Evolutionary conservation across 2,797 vertebrate species (phyloP), one percentile per base, ranked within the genome.

Genomic region (Selene dorsalis): DNA sequence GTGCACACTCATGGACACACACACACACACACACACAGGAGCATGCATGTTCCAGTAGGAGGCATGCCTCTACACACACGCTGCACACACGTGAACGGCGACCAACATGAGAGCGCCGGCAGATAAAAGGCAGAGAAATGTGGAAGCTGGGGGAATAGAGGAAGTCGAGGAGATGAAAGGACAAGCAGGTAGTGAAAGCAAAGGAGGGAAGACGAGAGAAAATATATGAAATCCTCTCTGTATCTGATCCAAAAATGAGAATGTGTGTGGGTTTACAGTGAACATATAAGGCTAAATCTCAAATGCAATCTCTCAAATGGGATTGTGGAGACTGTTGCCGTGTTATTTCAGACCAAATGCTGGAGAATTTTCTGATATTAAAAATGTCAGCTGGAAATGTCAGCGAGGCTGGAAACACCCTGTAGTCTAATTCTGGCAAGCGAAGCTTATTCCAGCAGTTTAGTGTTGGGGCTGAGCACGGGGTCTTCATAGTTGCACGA

Each of bases 321-420:
- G 53, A 79, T 83, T 75, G 65, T 8, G 38, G n/a, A 61, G 24
- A 52, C 17, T 39, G 13, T 39, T 62, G 39, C 67, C 20, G 53
- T 39, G 68, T 75, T 76, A 77, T 70, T 86, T 84, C 50, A 30
- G 57, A 32, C 58, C 35, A 48, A 73, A 64, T 61, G 70, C 53
- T 68, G 76, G 28, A 58, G 64, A 71, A 62, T 75, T 73, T 79
- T 82, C 81, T 78, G 56, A 89, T 80, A 77, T 84, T 85, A 84
- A 79, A 88, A 90, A 87, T 80, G 84, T 87, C 75, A 85, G 77
- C 76, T 32, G 69, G 77, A 89, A 92, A 90, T 91, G 89, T 90
- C 90, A 91, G 73, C 30, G 0, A 59, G 66, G 50, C 69, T 82
- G 69, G 64, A 83, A 75, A 68, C 66, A 58, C 73, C 57, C 56